Conservation (phyloP, 2,113 vertebrate species). For the Todiramphus chloris region DNA sequence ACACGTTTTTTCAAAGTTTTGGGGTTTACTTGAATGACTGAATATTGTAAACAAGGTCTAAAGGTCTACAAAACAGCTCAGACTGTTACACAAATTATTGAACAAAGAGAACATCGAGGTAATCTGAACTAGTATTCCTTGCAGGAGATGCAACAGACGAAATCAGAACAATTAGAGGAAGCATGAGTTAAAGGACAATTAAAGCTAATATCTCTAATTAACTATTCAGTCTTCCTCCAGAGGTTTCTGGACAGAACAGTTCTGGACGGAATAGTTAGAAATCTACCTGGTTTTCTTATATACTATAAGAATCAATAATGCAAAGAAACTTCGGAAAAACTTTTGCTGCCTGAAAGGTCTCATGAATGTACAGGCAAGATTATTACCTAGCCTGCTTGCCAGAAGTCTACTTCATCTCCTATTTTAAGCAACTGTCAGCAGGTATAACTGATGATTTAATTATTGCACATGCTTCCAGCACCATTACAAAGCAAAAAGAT, state of each 20-base stretch:
- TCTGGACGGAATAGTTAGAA: not conserved
- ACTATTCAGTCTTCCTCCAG: not conserved
- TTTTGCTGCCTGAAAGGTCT: not conserved
- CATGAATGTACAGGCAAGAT: not conserved
- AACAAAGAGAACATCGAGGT: not conserved
- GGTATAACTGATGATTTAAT: not conserved
- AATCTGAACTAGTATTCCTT: not conserved
- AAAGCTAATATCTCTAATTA: not conserved
- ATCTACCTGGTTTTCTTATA: not conserved
- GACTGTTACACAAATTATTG: not conserved
- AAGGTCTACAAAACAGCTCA: not conserved
- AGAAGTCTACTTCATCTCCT: not conserved
- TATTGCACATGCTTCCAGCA: not conserved
- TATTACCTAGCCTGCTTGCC: not conserved
- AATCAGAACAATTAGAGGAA: not conserved
- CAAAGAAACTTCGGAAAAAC: not conserved
- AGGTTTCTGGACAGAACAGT: not conserved
- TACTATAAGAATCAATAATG: not conserved
- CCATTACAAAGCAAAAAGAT: not conserved
- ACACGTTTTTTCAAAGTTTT: not conserved
- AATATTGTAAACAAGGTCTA: not conserved
- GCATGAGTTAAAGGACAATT: not conserved
- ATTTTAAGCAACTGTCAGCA: not conserved
- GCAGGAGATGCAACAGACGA: not conserved
- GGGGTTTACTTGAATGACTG: not conserved